phyloP scores from a whole-genome alignment of 2,797 vertebrate species.

The Notoglanidium macrostoma region DNA sequence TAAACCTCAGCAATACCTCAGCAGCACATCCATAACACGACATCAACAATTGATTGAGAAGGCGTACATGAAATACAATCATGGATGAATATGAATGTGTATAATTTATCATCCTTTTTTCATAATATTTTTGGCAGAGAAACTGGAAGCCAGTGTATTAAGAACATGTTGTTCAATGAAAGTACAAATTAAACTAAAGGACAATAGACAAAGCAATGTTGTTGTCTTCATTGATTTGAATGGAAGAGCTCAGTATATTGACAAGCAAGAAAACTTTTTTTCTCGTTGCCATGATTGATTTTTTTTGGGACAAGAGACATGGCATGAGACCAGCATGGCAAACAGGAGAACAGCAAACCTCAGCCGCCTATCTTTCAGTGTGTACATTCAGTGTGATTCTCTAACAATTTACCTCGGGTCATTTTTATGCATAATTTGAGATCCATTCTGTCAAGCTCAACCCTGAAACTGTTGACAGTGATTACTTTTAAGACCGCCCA shows the following conservation, averaged over 20 bases:
- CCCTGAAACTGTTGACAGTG: background rate
- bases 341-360: background rate
- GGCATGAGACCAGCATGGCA: background rate
- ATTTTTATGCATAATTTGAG: background rate
- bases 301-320: background rate
- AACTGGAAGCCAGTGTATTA: background rate
- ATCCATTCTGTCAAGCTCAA: background rate
- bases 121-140: background rate
- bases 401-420: background rate
- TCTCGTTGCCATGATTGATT: background rate
- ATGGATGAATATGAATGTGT: background rate
- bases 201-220: background rate
- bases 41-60: background rate
- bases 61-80: background rate
- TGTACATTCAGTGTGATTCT: background rate
- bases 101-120: background rate
- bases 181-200: background rate
- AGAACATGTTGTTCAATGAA: background rate
- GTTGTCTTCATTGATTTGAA: background rate
- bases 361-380: background rate
- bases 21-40: background rate
- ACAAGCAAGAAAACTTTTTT: background rate
- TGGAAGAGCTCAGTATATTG: background rate
- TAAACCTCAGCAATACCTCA: background rate
- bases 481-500: background rate